Evolutionary conservation across 2,888 invertebrate species (phyloP).

Genomic region (Tipula lateralis): DNA sequence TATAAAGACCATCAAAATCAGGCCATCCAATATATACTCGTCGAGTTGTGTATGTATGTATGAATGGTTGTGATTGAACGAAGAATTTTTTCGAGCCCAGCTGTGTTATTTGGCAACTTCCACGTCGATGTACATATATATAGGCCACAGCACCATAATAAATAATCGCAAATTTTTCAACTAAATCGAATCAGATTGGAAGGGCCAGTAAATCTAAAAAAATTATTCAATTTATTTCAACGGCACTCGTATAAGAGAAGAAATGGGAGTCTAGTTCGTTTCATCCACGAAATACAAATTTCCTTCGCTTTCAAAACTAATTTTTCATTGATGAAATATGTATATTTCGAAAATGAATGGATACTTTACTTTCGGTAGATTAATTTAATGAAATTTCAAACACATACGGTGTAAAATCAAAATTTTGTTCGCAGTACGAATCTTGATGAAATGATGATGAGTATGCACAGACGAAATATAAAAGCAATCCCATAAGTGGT

Average conservation of each 20-base stretch:
- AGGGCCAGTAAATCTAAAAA: not conserved
- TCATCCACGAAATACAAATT: not conserved
- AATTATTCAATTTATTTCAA: conserved; percentile 4
- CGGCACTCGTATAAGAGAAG: not conserved
- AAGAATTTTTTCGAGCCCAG: not conserved
- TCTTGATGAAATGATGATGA: not conserved
- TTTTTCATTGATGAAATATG: conserved; percentile 11
- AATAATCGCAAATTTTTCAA: conserved; percentile 6
- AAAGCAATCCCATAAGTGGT: not conserved
- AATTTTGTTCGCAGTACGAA: not conserved
- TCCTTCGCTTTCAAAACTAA: not conserved
- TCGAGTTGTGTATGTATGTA: not conserved
- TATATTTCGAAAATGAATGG: not conserved
- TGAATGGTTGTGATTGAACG: not conserved
- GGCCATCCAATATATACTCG: not conserved
- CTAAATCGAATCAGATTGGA: not conserved
- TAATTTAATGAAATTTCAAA: not conserved
- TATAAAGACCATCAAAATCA: not conserved
- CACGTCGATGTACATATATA: too few species aligned
- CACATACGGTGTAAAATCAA: not conserved
- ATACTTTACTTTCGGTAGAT: not conserved
- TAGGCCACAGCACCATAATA: not conserved
- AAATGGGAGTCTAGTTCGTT: not conserved
- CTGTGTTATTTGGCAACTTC: not conserved
- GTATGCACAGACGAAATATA: not conserved